phyloP scores from a whole-genome alignment of 2,113 vertebrate species.

The Myocastor coypus region DNA sequence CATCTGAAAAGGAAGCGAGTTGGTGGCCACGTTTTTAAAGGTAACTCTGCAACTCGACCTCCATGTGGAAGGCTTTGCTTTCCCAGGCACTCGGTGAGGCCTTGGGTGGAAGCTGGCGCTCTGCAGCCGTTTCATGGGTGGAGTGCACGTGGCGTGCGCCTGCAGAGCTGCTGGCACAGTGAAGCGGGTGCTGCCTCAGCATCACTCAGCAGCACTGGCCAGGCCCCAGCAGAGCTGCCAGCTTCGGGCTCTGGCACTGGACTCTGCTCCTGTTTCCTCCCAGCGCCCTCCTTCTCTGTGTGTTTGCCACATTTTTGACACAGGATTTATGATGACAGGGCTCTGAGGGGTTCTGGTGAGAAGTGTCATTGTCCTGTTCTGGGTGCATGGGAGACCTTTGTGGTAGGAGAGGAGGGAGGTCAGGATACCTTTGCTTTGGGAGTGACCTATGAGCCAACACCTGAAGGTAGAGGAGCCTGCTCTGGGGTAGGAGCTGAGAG shows the following conservation, averaged over 20 bases:
- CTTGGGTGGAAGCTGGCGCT: neutral
- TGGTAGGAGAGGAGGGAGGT: no score
- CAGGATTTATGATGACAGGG: neutral
- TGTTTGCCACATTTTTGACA: neutral
- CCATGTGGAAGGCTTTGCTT: neutral
- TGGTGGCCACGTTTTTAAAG: neutral
- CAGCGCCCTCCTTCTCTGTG: neutral
- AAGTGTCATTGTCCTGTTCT: no score
- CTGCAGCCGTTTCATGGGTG: neutral
- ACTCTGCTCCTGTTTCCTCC: neutral
- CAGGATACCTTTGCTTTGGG: neutral
- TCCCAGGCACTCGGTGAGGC: neutral
- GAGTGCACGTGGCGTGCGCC: neutral
- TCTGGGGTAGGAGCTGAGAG: neutral
- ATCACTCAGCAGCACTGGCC: no score
- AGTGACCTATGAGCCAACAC: neutral
- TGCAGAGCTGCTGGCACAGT: neutral
- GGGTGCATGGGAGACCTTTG: neutral
- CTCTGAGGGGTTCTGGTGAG: neutral
- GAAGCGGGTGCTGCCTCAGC: neutral
- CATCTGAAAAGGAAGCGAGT: neutral
- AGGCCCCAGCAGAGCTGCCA: neutral
- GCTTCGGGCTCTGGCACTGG: fast-evolving
- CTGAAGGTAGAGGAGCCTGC: neutral
- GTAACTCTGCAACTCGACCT: neutral